Conservation (phyloP, 2,797 vertebrate genomes). For the Telmatherina bonti region DNA sequence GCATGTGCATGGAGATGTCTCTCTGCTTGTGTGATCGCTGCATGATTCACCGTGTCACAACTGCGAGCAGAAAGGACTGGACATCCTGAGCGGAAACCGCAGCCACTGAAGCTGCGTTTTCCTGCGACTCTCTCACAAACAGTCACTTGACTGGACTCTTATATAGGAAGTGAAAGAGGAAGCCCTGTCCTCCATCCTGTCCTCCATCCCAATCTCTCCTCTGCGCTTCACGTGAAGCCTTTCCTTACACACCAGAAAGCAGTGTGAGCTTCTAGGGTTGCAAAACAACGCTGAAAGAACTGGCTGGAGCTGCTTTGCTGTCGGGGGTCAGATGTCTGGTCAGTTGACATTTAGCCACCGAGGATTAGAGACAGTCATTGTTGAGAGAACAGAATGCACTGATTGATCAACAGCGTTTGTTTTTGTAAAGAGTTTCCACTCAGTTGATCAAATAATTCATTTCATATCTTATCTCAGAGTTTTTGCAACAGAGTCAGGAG, state of each 20-base stretch:
- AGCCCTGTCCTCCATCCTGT: slow-evolving; percentile 80
- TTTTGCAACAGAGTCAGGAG: slow-evolving; percentile 36
- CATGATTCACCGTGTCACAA: slow-evolving; percentile 83
- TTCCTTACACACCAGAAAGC: slow-evolving; percentile 49
- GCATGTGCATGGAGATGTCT: slow-evolving; percentile 57
- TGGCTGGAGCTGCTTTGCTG: slow-evolving; percentile 61
- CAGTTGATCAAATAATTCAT: slow-evolving; percentile 33
- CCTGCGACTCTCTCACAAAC: slow-evolving; percentile 82
- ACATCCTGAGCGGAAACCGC: slow-evolving; percentile 86
- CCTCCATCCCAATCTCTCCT: slow-evolving; percentile 68
- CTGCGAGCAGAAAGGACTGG: slow-evolving; percentile 77
- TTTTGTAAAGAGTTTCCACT: slow-evolving; percentile 48
- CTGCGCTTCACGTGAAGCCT: slow-evolving; percentile 70
- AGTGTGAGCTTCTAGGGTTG: slow-evolving; percentile 58
- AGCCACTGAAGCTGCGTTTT: slow-evolving; percentile 74
- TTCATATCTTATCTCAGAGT: slow-evolving; percentile 53
- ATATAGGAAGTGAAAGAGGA: slow-evolving; percentile 89
- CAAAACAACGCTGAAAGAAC: slow-evolving; percentile 74
- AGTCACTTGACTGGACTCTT: slow-evolving; percentile 86
- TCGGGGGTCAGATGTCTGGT: slow-evolving; percentile 69
- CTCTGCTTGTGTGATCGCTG: slow-evolving; percentile 69
- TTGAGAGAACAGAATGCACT: slow-evolving; percentile 28
- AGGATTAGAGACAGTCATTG: slow-evolving; percentile 47
- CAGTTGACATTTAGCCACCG: slow-evolving; percentile 51
- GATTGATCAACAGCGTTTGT: slow-evolving; percentile 41